These are phyloP conservation scores for Siniperca undulata DNA, from an alignment of 2,797 vertebrate genomes.

Conservation along the genomic window DNA sequence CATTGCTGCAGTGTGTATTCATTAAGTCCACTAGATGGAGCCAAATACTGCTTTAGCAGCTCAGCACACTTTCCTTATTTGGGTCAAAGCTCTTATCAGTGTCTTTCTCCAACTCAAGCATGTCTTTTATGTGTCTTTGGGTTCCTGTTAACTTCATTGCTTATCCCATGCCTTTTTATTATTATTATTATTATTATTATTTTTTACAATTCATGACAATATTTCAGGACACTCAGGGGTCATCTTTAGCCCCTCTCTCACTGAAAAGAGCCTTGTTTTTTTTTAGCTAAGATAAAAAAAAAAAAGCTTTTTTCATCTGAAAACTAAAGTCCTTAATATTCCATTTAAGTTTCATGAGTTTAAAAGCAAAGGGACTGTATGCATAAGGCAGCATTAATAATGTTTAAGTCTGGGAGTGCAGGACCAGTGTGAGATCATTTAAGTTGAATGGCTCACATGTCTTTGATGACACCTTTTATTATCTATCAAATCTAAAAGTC, in stretches of 20 bases:
- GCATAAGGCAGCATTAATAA: background rate
- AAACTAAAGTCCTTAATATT: background rate
- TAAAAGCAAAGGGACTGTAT: background rate
- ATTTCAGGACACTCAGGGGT: background rate
- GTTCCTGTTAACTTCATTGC: background rate
- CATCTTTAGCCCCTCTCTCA: background rate
- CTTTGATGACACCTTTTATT: constrained; percentile 10
- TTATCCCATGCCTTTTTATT: background rate
- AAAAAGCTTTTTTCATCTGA: background rate
- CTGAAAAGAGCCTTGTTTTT: background rate
- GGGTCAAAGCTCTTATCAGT: background rate
- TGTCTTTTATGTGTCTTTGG: background rate
- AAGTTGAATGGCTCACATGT: background rate
- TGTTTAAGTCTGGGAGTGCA: background rate
- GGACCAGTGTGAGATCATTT: background rate
- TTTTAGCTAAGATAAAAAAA: background rate
- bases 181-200: too few species aligned
- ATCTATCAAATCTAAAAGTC: constrained; percentile 29
- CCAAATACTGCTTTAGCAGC: constrained; percentile 7
- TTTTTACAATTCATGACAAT: too few species aligned
- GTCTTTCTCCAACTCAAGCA: background rate
- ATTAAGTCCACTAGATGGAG: constrained; percentile 54
- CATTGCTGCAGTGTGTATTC: background rate
- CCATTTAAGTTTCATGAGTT: background rate
- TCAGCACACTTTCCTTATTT: background rate